Conservation (phyloP, 2,888 invertebrate species). For the Sepioteuthis lessoniana region DNA sequence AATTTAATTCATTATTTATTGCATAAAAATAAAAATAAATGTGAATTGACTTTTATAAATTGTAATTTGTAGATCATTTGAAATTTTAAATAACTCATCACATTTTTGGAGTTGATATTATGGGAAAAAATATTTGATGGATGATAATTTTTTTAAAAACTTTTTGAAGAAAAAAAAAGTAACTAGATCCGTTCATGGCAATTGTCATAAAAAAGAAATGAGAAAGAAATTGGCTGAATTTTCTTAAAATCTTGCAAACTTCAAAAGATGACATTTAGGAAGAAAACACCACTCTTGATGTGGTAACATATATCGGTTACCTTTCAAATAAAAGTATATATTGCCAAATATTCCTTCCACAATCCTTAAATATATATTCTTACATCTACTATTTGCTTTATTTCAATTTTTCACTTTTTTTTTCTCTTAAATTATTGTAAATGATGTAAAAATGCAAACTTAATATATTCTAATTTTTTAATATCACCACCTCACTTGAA, state of each 20-base stretch:
- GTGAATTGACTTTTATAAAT: not conserved
- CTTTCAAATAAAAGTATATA: too few relatives aligned
- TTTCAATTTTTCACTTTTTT: too few relatives aligned
- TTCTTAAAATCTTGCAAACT: not conserved
- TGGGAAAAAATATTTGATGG: not conserved
- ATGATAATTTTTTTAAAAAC: not conserved
- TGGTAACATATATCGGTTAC: too few relatives aligned
- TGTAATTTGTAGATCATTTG: not conserved
- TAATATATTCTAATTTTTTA: too few relatives aligned
- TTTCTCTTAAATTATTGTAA: too few relatives aligned
- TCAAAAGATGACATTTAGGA: too few relatives aligned
- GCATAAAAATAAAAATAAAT: not conserved
- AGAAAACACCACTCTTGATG: too few relatives aligned
- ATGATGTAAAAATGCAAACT: too few relatives aligned
- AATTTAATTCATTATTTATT: not conserved
- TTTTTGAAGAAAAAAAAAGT: not conserved
- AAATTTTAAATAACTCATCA: not conserved
- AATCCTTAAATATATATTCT: too few relatives aligned
- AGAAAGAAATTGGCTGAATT: not conserved
- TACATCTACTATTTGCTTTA: too few relatives aligned
- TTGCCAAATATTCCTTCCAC: too few relatives aligned
- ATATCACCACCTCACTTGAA: too few relatives aligned
- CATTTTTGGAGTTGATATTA: not conserved
- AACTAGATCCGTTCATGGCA: not conserved
- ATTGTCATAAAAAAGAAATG: not conserved